Percentiles rank a stretch among this genome's conserved stretches.
phyloP scores from a whole-genome alignment of 2,888 invertebrate species.

The Bellardia pandia region DNA sequence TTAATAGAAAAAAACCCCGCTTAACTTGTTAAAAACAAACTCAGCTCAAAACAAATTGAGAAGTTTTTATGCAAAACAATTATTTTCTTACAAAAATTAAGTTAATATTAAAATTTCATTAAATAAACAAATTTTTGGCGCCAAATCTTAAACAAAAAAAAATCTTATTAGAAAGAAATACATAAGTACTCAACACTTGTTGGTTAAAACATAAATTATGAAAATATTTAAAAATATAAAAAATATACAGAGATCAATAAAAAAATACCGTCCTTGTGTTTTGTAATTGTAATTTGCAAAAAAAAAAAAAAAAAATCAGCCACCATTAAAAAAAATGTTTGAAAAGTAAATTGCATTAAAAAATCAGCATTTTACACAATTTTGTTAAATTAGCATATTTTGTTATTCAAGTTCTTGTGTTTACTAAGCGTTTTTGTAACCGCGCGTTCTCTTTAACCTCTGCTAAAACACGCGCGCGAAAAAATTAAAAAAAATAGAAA shows the following conservation, averaged over 20 bases:
- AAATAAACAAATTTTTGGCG: constrained; percentile 35
- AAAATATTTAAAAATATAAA: not conserved
- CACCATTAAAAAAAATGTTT: not conserved
- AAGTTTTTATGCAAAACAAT: not conserved
- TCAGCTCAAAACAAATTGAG: not conserved
- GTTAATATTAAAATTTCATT: too few relatives aligned
- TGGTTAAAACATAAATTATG: constrained; percentile 8
- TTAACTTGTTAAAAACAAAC: constrained; percentile 25
- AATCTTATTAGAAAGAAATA: not conserved
- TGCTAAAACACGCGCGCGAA: not conserved
- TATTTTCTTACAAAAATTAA: not conserved
- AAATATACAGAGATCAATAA: not conserved
- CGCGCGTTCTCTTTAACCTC: not conserved
- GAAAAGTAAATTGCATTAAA: not conserved
- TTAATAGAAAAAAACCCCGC: not conserved
- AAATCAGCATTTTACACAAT: constrained; percentile 22
- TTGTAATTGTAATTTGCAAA: not conserved
- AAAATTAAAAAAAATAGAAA: constrained; percentile 31
- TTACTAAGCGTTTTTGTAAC: not conserved
- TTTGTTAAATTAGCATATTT: constrained; percentile 36
- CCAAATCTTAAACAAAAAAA: constrained; percentile 48
- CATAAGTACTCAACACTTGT: not conserved
- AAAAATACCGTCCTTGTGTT: constrained; percentile 27
- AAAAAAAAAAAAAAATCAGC: not conserved
- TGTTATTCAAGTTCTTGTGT: not conserved